Evolutionary conservation across 2,888 invertebrate species (phyloP), one percentile per base, ranked within the genome.

Genomic region (Papilio elwesi): DNA sequence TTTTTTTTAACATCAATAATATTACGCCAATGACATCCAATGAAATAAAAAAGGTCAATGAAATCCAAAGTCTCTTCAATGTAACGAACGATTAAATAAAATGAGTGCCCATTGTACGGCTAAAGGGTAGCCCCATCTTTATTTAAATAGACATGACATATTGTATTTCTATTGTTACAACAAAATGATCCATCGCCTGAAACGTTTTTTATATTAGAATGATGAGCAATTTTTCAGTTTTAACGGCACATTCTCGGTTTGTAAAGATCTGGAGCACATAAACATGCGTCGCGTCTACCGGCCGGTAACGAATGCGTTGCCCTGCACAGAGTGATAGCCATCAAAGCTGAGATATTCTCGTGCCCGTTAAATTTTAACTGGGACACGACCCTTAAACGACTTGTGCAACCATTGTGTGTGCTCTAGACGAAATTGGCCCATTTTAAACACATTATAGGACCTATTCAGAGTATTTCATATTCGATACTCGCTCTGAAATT

Each of bases 401-500:
- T 49, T 68, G 64, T 64, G 72, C 63, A 68, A 73, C 57, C 55
- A 73, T 73, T 68, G 72, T 69, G 57, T 49, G 65, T 26, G 26
- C 26, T 26, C 66, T 47, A 43, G 55, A 73, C 70, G 16, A 55
- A 64, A 72, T 72, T 55, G 73, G 38, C 68, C 73, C 70, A 59
- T 76, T 76, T 76, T 70, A 70, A 74, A 71, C 70, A 71, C 71
- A 71, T 71, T 67, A 71, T 65, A 69, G 55, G 68, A 64, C 73
- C 64, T 64, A 57, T 53, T 68, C 53, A 49, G 11, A 63, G 49
- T 15, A 67, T 48, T 70, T 70, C 55, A 49, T 63, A 74, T 74
- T 67, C 64, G 70, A 70, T 72, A 74, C 74, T 72, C 75, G 71
- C 75, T 76, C 79, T 80, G 73, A 67, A 81, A 78, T 79, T 78